These are phyloP conservation scores for Mohoua ochrocephala DNA, from an alignment of 2,113 vertebrate genomes.

Conservation along the genomic window DNA sequence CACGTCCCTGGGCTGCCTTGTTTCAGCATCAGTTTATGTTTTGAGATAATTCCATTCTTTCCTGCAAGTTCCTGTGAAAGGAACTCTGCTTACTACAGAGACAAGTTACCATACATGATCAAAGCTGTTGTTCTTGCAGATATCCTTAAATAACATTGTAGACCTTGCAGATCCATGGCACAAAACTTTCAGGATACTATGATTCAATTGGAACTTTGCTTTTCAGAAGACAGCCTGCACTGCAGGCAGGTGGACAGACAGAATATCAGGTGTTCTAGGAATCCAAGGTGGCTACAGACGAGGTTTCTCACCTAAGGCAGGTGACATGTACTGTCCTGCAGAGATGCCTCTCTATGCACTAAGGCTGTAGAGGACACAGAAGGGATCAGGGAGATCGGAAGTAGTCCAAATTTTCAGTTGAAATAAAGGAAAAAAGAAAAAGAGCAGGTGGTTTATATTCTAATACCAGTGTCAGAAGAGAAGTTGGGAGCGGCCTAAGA, in stretches of 20 bases:
- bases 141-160: neutral
- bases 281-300: neutral
- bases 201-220: neutral
- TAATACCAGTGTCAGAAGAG: neutral
- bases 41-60: neutral
- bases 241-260: neutral
- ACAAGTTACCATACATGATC: neutral
- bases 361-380: neutral
- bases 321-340: neutral
- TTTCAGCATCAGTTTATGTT: neutral
- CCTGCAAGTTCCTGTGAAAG: neutral
- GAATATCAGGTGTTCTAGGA: neutral
- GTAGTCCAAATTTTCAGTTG: neutral
- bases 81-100: neutral
- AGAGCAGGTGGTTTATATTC: neutral
- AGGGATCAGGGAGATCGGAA: neutral
- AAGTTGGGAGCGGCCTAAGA: neutral
- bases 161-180: neutral
- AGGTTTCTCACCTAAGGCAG: neutral
- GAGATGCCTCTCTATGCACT: neutral
- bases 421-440: neutral
- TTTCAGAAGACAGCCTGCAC: neutral
- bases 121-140: neutral
- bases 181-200: neutral
- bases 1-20: neutral